A percentile compares a stretch with the other conserved stretches of the same genome.
Conservation (phyloP, 2,888 invertebrate genomes). For the Drosophila macrospina region DNA sequence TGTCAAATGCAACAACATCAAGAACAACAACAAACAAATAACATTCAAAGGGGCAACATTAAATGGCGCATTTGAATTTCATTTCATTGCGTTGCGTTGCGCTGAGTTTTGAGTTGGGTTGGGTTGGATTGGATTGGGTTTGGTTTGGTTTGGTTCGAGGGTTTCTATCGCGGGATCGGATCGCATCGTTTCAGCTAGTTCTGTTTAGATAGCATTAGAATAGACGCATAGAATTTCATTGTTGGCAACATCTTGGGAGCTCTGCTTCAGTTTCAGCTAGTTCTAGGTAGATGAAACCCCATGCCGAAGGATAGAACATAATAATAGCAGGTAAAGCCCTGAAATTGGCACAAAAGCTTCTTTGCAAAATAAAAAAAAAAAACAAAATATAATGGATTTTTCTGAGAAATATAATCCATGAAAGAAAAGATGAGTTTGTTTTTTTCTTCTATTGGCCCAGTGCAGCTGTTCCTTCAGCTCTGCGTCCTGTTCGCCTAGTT, state of each 20-base stretch:
- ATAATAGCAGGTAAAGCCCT: constrained; percentile 33
- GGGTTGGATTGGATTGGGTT: constrained; percentile 46
- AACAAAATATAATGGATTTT: not conserved
- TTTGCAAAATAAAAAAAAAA: not conserved
- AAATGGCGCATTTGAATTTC: constrained; percentile 65
- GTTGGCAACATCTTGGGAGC: constrained; percentile 9
- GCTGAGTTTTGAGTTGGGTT: constrained; percentile 48
- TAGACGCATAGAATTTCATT: constrained; percentile 37
- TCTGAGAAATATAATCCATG: not conserved
- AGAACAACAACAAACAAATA: constrained; percentile 43
- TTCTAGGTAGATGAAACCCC: constrained; percentile 28
- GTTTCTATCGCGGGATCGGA: not conserved
- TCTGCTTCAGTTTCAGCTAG: constrained; percentile 29
- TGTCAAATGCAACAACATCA: constrained; percentile 66
- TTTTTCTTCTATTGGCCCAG: not conserved
- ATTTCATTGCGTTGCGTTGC: constrained; percentile 23
- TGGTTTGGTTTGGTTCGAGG: constrained; percentile 8
- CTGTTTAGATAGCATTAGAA: constrained; percentile 38
- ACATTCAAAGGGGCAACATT: constrained; percentile 44
- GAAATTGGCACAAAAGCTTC: not conserved
- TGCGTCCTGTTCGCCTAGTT: not conserved
- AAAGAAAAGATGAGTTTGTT: not conserved
- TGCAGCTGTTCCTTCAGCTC: constrained; percentile 5
- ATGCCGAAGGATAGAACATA: constrained; percentile 15
- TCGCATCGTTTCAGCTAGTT: constrained; percentile 41